These are phyloP conservation scores for Paralvinella palmiformis DNA, from an alignment of 1,140 invertebrate genomes.

Conservation along the genomic window DNA sequence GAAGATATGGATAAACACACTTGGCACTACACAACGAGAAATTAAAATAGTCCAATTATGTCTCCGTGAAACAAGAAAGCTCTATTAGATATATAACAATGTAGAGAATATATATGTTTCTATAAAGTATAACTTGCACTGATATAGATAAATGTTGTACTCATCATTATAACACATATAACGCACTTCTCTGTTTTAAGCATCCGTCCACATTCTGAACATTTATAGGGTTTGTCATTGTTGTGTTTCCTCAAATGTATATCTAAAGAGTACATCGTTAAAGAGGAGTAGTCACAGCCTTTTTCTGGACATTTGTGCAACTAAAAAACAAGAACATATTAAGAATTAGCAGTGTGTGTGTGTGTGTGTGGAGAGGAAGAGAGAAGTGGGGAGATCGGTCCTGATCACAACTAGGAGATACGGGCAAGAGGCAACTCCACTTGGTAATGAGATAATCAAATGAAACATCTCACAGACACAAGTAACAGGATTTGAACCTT, in stretches of 20 bases:
- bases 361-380: background rate
- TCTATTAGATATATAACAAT: background rate
- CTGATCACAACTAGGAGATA: no score
- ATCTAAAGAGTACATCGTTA: slow-evolving; percentile 17
- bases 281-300: slow-evolving; percentile 24
- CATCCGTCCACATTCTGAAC: slow-evolving; percentile 25
- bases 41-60: background rate
- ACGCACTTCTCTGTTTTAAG: slow-evolving; percentile 29
- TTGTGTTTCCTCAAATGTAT: slow-evolving; percentile 24
- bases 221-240: slow-evolving; percentile 24
- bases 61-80: background rate
- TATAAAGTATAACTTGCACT: background rate
- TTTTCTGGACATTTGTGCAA: slow-evolving; percentile 23
- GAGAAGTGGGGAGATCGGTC: no score
- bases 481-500: background rate
- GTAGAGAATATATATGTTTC: background rate
- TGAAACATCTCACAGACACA: no score
- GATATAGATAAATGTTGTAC: background rate
- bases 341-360: background rate
- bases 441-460: no score
- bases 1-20: background rate
- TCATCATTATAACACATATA: background rate
- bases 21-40: background rate
- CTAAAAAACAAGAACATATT: slow-evolving; percentile 16
- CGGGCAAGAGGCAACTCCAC: no score